Percentiles rank a stretch among this genome's conserved stretches.
phyloP scores from a whole-genome alignment of 2,113 vertebrate genomes.

The Anhinga rufa region DNA sequence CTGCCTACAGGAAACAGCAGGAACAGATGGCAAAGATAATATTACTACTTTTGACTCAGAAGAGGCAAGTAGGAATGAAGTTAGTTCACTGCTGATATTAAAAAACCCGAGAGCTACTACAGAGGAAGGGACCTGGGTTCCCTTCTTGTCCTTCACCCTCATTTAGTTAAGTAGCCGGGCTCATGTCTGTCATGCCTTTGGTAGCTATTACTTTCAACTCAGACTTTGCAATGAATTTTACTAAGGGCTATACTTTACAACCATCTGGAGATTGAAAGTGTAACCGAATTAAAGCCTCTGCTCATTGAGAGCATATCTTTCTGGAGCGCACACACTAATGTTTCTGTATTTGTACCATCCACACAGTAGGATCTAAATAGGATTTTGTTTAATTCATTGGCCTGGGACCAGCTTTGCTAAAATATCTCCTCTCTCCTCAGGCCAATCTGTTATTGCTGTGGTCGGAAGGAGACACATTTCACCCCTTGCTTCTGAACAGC shows the following conservation, averaged over 20 bases:
- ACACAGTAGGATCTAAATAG: background rate
- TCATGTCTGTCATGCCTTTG: background rate
- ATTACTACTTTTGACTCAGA: background rate
- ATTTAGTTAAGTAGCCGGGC: background rate
- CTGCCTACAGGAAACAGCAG: background rate
- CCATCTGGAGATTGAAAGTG: background rate
- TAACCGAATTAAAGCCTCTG: background rate
- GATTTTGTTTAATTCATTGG: background rate
- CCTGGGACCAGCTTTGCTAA: background rate
- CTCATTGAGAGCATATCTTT: background rate
- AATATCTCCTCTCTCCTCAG: background rate
- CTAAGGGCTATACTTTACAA: background rate
- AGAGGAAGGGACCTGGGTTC: background rate
- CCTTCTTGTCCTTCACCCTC: background rate
- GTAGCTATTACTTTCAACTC: background rate
- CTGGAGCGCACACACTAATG: background rate
- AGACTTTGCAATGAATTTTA: background rate
- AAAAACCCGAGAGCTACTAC: background rate
- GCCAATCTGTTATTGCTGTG: background rate
- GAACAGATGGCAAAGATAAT: background rate
- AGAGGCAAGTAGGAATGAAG: background rate
- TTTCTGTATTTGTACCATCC: background rate
- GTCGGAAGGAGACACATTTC: background rate
- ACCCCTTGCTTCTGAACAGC: background rate
- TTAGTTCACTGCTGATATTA: background rate